Evolutionary conservation across 2,888 invertebrate genomes (phyloP), one percentile per base, ranked within the genome.

Genomic region (Philopedon plagiatum): DNA sequence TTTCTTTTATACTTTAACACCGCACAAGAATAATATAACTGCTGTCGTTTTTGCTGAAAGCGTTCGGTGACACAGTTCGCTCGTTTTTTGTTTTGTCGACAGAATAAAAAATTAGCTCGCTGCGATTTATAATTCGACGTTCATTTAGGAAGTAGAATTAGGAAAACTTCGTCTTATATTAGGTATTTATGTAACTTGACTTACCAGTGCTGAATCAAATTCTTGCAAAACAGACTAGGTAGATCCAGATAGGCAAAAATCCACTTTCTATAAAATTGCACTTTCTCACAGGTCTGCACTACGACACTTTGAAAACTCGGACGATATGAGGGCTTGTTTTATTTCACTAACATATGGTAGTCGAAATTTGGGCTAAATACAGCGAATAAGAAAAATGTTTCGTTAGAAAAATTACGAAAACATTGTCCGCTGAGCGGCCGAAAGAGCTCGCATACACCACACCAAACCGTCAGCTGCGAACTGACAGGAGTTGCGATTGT

Each of bases 231-330:
- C 79, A 80, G 80, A 79, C 79, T 79, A 81, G n/a, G n/a, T n/a
- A n/a, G 68, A 68, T 74, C 76, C 65, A 72, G 80, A 64, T 26
- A 44, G 29, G 78, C 79, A 80, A 81, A 82, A 84, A 83, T 81
- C 83, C 83, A 84, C 84, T 84, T 85, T 84, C 84, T 85, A 84
- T 77, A 79, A 80, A 80, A 82, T 56, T 80, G 80, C 84, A 84
- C 83, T 84, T 83, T 84, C 46, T 37, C 66, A 66, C 57, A 44
- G 18, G 5, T 41, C 32, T 46, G 29, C 57, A 66, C 74, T 68
- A 51, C 51, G 71, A 71, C 71, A 61, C 64, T 56, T 39, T 21
- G n/a, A 29, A 37, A 39, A 54, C 18, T 41, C 21, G 34, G 8
- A 8, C 29, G 18, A 46, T 32, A 62, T 46, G 1, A 62, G 46